These are phyloP conservation scores for Promerops cafer DNA, from an alignment of 2,113 vertebrate genomes.

Conservation along the genomic window DNA sequence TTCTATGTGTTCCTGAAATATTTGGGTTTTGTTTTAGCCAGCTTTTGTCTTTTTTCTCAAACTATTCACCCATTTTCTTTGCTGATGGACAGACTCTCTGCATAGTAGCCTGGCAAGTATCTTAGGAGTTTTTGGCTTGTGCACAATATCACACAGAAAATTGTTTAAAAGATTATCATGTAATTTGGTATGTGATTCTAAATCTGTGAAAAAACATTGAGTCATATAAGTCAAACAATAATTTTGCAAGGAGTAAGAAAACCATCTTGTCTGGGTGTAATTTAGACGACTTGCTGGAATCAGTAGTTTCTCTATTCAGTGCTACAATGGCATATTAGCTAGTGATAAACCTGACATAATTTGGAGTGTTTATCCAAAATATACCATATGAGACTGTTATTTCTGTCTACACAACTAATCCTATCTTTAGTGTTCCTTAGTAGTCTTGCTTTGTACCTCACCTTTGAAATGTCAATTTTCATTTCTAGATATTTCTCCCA, in stretches of 20 bases:
- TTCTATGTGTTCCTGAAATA: neutral
- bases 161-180: neutral
- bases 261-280: neutral
- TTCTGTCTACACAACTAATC: neutral
- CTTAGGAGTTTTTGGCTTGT: neutral
- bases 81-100: neutral
- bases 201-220: neutral
- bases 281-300: neutral
- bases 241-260: neutral
- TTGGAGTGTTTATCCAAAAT: neutral
- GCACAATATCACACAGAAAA: neutral
- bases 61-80: neutral
- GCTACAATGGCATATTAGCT: neutral
- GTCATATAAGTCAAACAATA: neutral
- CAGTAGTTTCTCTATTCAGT: neutral
- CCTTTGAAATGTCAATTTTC: neutral
- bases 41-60: neutral
- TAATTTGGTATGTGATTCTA: neutral
- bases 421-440: neutral
- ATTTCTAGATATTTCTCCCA: neutral
- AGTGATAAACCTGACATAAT: neutral
- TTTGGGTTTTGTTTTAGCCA: fast-evolving
- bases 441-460: neutral
- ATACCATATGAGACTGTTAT: neutral
- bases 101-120: neutral